A percentile compares a stretch with the other conserved stretches of the same genome.
Conservation (phyloP, 1,140 invertebrate genomes). For the Ceratina japonica region DNA sequence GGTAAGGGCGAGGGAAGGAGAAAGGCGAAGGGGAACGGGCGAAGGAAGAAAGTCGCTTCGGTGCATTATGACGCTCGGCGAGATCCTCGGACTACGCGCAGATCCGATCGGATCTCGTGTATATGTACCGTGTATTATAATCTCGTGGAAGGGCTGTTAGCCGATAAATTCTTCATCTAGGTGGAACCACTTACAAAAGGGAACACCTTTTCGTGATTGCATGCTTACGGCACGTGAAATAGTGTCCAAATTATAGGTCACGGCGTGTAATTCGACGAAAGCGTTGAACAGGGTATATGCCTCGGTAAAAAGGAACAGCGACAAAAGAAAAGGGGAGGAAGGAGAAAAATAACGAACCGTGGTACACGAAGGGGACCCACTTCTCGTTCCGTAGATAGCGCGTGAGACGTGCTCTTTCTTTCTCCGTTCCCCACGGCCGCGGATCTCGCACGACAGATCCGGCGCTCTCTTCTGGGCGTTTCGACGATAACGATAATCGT, state of each 20-base stretch:
- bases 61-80: constrained; percentile 46
- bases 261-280: constrained; percentile 69
- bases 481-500: background rate
- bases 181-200: constrained; percentile 72
- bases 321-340: constrained; percentile 46
- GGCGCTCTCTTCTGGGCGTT: background rate
- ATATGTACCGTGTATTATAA: constrained; percentile 62
- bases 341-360: constrained; percentile 18
- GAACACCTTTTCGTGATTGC: constrained; percentile 76
- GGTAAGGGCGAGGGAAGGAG: background rate
- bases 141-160: constrained; percentile 66
- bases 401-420: constrained; percentile 20
- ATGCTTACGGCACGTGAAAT: constrained; percentile 73
- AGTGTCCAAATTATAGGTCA: constrained; percentile 76
- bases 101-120: constrained; percentile 53
- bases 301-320: constrained; percentile 55
- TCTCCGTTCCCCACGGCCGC: background rate
- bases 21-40: background rate
- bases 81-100: constrained; percentile 10
- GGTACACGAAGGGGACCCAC: constrained; percentile 31
- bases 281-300: constrained; percentile 57
- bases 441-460: background rate
- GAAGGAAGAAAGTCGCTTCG: constrained; percentile 37
- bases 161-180: constrained; percentile 76
- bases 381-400: constrained; percentile 57